Evolutionary conservation across 2,888 invertebrate species (phyloP).

Genomic region (Callyntrura guangdongensis): DNA sequence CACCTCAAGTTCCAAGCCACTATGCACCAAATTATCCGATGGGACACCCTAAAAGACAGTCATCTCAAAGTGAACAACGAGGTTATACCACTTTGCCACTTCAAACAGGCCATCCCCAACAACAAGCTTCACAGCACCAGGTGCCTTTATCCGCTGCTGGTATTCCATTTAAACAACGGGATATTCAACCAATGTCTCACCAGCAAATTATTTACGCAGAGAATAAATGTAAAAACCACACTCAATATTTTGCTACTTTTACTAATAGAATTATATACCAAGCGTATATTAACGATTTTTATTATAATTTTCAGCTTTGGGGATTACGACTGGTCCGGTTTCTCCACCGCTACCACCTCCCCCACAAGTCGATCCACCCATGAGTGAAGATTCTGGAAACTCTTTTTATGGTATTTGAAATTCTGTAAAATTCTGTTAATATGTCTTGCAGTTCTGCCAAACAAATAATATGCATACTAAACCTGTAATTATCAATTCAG

Average conservation of each 20-base stretch:
- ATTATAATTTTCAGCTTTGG: constrained; percentile 81
- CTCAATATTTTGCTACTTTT: constrained; percentile 18
- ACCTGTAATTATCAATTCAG: no score
- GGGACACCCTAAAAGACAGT: constrained; percentile 89
- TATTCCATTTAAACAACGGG: constrained; percentile 83
- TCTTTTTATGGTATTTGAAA: constrained; percentile 86
- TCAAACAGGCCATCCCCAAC: constrained; percentile 84
- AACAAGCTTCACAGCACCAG: constrained; percentile 83
- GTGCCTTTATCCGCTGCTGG: constrained; percentile 83
- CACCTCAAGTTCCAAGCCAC: constrained; percentile 97
- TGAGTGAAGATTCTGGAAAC: constrained; percentile 83
- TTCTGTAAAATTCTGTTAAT: no score
- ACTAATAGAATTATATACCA: no score
- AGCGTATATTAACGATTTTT: neutral
- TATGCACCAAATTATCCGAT: constrained; percentile 98
- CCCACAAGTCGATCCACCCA: constrained; percentile 89
- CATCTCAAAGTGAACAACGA: constrained; percentile 82
- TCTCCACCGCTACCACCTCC: constrained; percentile 96
- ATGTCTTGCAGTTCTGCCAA: no score
- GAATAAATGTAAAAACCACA: constrained; percentile 81
- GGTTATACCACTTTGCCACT: constrained; percentile 84
- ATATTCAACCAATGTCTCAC: constrained; percentile 84
- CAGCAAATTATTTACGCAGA: constrained; percentile 85
- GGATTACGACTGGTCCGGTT: constrained; percentile 85
- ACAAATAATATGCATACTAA: no score